phyloP scores from a whole-genome alignment of 2,113 vertebrate genomes.

The Brachypteracias leptosomus region DNA sequence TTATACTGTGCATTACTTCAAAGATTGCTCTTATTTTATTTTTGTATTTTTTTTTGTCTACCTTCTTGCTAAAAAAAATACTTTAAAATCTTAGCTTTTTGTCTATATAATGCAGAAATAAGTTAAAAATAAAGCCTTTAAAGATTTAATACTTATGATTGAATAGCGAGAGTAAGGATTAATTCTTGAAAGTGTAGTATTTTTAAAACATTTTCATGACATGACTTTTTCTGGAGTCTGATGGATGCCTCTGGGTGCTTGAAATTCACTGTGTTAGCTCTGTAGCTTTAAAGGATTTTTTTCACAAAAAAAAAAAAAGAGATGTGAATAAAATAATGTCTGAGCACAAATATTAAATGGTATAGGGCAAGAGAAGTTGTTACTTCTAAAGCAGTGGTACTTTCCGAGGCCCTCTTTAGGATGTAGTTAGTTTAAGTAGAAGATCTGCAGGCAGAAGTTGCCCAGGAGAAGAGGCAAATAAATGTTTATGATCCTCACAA shows the following conservation, averaged over 20 bases:
- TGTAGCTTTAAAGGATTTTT: not conserved
- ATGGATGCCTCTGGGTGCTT: not conserved
- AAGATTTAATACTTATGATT: not conserved
- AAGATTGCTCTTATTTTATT: not conserved
- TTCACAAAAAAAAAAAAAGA: not conserved
- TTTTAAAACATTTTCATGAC: not conserved
- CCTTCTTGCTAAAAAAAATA: not conserved
- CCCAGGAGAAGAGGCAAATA: not conserved
- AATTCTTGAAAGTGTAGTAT: not conserved
- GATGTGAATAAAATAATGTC: not conserved
- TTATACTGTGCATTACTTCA: not conserved
- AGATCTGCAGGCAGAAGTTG: not conserved
- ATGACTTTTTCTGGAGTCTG: not conserved
- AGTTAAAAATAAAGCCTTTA: not conserved
- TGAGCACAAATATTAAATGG: not conserved
- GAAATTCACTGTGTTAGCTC: not conserved
- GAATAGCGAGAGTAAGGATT: not conserved
- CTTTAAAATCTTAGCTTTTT: not conserved
- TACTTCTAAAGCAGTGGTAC: not conserved
- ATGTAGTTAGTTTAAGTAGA: not conserved
- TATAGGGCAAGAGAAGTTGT: not conserved
- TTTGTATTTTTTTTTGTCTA: not conserved
- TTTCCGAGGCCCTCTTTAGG: not conserved
- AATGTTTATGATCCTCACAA: not conserved
- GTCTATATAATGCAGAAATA: not conserved